Conservation (phyloP, 1,140 invertebrate species). For the Leptopilina boulardi region DNA sequence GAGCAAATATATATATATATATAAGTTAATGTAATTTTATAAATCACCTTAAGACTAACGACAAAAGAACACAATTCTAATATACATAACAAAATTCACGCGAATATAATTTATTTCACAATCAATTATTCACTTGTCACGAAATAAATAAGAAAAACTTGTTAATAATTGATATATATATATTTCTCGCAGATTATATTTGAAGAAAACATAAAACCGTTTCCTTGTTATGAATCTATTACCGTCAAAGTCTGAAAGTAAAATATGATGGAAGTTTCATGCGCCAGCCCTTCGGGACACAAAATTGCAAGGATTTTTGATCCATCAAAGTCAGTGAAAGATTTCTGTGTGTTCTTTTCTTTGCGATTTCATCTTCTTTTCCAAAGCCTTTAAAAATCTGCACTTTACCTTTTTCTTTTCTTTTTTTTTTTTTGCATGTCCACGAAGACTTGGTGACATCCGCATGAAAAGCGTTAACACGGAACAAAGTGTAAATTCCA, state of each 20-base stretch:
- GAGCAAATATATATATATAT: too few species aligned
- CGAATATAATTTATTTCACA: background rate
- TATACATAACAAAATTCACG: background rate
- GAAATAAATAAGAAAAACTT: too few species aligned
- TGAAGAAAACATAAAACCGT: constrained; percentile 2
- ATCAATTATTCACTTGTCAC: background rate
- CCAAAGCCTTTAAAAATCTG: background rate
- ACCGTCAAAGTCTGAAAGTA: background rate
- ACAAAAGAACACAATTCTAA: background rate
- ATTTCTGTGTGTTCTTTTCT: background rate
- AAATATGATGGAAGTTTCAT: background rate
- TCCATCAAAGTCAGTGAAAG: constrained; percentile 21
- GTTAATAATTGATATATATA: too few species aligned
- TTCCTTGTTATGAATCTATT: background rate
- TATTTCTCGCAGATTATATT: too few species aligned
- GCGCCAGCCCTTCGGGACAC: background rate
- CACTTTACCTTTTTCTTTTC: background rate
- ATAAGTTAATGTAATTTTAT: background rate
- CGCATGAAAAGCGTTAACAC: constrained; percentile 17
- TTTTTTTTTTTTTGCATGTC: background rate
- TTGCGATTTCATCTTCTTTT: background rate
- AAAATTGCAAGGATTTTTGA: background rate
- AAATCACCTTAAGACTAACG: background rate
- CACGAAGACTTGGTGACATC: constrained; percentile 4
- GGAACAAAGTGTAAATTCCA: constrained; percentile 33